Evolutionary conservation across 2,888 invertebrate species (phyloP), one percentile per base, ranked within the genome.

Genomic region (Marasmarcha lunaedactyla): DNA sequence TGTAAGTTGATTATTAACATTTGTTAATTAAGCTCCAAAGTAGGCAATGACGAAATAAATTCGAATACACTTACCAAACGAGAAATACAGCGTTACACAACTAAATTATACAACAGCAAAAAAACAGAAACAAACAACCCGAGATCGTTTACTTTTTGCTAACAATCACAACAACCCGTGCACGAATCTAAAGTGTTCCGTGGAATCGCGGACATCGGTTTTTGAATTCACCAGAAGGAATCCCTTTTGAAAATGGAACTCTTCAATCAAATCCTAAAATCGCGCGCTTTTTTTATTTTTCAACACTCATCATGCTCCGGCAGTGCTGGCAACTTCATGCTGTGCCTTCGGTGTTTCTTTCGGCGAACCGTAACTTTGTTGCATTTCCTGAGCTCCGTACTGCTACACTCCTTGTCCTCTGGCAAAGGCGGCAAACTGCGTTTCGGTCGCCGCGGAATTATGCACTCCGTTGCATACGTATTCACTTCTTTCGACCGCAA

Each of bases 361-460:
- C 66, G 62, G 40, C 61, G 59, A 14, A 62, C 59, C 20, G 63
- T 59, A 41, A 59, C 48, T 42, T 65, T 62, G 42, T 54, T 67
- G 42, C 63, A 59, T 44, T 66, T 77, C 42, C 63, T 70, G 40
- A 73, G 47, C 36, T 77, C 78, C 0, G 50, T 57, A 41, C 59
- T 73, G 40, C 66, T 71, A 60, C 74, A 76, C 46, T 79, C 81
- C 44, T 71, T 73, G 47, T 79, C 79, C 46, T 81, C 81, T 0
- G 76, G 78, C 13, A 81, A 47, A 1, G 81, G 68, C 4, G 81
- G 69, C 2, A 81, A 51, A 30, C 57, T 62, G 27, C 76, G 59
- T 45, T 74, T 76, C 1, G 72, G 66, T 1, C 77, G 60, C 6
- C 69, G 55, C 6, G 78, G 77, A 13, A 72, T 49, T 11, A 77